Conservation (phyloP, 2,113 vertebrate species). For the Cariama cristata region DNA sequence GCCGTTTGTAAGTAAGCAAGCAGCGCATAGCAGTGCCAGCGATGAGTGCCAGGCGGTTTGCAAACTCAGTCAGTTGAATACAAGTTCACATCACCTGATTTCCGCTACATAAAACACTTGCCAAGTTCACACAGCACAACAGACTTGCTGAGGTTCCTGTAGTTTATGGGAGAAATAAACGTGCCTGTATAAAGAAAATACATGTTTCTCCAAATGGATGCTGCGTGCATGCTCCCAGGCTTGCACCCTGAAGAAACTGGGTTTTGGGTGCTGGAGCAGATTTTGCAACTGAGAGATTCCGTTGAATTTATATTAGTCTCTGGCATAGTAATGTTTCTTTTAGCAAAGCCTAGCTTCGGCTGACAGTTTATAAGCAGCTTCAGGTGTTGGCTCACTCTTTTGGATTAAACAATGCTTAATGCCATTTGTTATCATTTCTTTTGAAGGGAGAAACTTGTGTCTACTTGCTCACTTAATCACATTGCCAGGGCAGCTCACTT, state of each 20-base stretch:
- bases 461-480: background rate
- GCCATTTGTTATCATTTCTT: background rate
- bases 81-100: background rate
- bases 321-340: background rate
- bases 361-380: background rate
- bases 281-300: background rate
- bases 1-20: background rate
- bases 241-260: background rate
- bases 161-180: background rate
- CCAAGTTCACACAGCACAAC: accelerated
- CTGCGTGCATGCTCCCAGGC: background rate
- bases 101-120: accelerated
- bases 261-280: background rate
- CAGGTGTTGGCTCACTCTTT: background rate
- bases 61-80: background rate
- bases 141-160: background rate
- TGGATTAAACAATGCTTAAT: background rate
- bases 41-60: background rate
- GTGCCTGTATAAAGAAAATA: background rate
- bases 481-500: background rate
- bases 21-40: background rate
- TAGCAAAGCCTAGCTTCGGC: background rate
- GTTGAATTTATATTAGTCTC: background rate
- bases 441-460: background rate
- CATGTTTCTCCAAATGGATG: accelerated